Conservation (phyloP, 2,113 vertebrate genomes). For the Telmatochromis brichardi region DNA sequence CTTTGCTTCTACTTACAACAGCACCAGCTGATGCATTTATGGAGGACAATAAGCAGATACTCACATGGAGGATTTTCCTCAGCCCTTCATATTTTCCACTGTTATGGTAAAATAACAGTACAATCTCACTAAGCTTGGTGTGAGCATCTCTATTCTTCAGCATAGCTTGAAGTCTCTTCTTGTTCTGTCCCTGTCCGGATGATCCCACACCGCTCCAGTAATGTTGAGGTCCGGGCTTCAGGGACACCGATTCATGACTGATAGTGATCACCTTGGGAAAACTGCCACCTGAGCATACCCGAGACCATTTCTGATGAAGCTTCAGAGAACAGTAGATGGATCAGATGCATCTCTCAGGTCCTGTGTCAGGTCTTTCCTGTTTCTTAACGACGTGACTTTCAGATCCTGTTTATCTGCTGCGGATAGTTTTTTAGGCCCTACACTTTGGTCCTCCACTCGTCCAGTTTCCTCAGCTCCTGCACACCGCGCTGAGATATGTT, state of each 20-base stretch:
- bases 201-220: background rate
- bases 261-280: background rate
- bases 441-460: background rate
- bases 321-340: background rate
- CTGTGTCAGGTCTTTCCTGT: background rate
- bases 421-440: background rate
- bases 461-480: background rate
- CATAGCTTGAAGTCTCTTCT: background rate
- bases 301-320: background rate
- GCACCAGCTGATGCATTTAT: background rate
- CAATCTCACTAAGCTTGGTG: background rate
- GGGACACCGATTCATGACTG: background rate
- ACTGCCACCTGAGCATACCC: background rate
- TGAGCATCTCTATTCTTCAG: background rate
- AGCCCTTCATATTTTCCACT: background rate
- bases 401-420: background rate
- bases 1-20: background rate
- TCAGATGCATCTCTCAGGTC: background rate
- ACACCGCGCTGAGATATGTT: background rate
- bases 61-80: background rate
- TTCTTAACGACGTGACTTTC: background rate
- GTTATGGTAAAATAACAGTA: background rate
- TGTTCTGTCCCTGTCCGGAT: background rate
- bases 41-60: background rate
- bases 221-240: background rate